A percentile compares a stretch with the other conserved stretches of the same genome.
phyloP scores from a whole-genome alignment of 2,113 vertebrate genomes.

The Cyrtonyx montezumae region DNA sequence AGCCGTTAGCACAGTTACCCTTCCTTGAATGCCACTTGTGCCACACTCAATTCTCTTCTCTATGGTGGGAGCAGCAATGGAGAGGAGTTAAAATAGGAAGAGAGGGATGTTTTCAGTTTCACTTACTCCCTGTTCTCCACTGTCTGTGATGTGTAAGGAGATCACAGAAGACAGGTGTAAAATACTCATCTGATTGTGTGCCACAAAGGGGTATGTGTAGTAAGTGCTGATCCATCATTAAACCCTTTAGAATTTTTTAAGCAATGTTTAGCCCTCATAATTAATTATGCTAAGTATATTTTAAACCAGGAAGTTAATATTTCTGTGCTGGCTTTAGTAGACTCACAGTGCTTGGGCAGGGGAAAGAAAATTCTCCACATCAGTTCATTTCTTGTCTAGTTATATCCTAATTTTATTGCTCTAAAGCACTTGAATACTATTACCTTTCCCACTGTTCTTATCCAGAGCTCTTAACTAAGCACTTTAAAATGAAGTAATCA shows the following conservation, averaged over 20 bases:
- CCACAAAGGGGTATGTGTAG: not conserved
- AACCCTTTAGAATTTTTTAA: not conserved
- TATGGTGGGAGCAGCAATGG: not conserved
- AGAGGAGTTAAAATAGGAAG: not conserved
- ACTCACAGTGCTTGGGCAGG: not conserved
- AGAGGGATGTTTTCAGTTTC: not conserved
- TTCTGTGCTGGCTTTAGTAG: not conserved
- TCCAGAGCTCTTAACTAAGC: not conserved
- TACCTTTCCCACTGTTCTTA: not conserved
- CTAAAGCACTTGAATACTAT: not conserved
- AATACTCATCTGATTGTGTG: not conserved
- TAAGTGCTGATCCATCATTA: not conserved
- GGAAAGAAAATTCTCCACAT: not conserved
- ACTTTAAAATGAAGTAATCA: not conserved
- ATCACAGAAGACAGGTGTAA: not conserved
- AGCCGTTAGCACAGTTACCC: not conserved
- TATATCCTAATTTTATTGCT: not conserved
- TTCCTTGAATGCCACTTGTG: not conserved
- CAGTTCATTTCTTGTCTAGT: not conserved
- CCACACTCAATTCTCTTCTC: not conserved
- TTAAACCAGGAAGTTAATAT: not conserved
- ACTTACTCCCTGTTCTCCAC: not conserved
- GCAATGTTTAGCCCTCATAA: not conserved
- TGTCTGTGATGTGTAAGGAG: not conserved
- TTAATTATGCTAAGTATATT: not conserved